Evolutionary conservation across 2,888 invertebrate species (phyloP), one percentile per base, ranked within the genome.

Genomic region (Mesorhabditis spiculigera): DNA sequence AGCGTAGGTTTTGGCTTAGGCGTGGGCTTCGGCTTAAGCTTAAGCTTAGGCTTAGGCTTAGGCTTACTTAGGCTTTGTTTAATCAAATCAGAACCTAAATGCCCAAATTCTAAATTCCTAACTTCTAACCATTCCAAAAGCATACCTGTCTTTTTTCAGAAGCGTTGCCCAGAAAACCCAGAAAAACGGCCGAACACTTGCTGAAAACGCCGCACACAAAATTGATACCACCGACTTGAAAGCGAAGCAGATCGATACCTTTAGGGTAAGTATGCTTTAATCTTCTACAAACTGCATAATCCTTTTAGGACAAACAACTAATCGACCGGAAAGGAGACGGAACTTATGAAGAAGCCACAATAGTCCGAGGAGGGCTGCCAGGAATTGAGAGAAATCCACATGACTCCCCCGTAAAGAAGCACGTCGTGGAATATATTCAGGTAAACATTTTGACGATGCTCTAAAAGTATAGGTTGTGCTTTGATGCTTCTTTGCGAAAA

Each of bases 301-400:
- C 28, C 8, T 68, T 80, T 65, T 63, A 83, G 82, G 82, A 79
- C 2, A 70, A 73, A 4, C 68, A 74, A 5, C 69, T 83, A 64
- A 45, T 82, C 6, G 81, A 82, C 45, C 71, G 82, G 45, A 77
- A 78, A 65, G 83, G 83, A 13, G 82, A 81, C 42, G 82, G 83
- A 3, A 73, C 79, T 28, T 83, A 81, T 71, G 81, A 83, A 71
- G 83, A 83, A 65, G 74, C 72, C 42, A 75, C 79, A 8, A 73
- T 78, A 6, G 66, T 82, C 13, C 68, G 75, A 10, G 72, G 71
- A 42, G 79, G 78, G 10, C 70, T 77, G 16, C 76, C 76, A 4
- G 73, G 73, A 16, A 68, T 75, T 45, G 71, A 71, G n/a, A 68
- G 73, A 58, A 69, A 69, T 50, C 71, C 63, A 2, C 10, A 74